These are phyloP conservation scores for Vulpes lagopus DNA, from an alignment of 2,113 vertebrate species.

Conservation along the genomic window DNA sequence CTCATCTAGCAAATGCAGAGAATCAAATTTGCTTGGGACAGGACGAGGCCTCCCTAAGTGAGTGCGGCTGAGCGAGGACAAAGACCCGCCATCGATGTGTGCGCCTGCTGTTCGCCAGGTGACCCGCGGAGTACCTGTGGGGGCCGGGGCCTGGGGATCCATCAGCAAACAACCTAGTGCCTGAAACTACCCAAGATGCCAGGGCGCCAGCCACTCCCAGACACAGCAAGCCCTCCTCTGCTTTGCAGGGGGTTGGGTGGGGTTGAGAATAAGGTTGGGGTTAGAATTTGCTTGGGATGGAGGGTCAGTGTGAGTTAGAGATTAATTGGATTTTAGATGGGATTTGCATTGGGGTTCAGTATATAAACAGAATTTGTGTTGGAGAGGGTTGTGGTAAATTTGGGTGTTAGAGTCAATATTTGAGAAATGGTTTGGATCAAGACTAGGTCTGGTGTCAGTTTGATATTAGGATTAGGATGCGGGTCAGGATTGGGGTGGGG, in stretches of 20 bases:
- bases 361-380: background rate
- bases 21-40: background rate
- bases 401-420: background rate
- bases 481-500: background rate
- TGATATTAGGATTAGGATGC: background rate
- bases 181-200: fast-evolving
- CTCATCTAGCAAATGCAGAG: background rate
- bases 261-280: background rate
- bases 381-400: background rate
- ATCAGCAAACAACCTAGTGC: background rate
- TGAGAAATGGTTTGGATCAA: background rate
- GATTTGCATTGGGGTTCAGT: background rate
- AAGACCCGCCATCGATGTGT: fast-evolving
- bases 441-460: background rate
- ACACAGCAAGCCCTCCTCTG: background rate
- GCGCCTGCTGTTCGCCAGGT: background rate
- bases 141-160: too few relatives aligned
- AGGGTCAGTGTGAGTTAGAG: background rate
- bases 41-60: background rate
- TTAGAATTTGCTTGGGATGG: background rate
- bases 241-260: background rate
- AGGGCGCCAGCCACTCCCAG: background rate
- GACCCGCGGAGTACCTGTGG: fast-evolving
- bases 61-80: fast-evolving
- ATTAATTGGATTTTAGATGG: background rate